Evolutionary conservation across 2,888 invertebrate genomes (phyloP).

Genomic region (Zonitis immaculata): DNA sequence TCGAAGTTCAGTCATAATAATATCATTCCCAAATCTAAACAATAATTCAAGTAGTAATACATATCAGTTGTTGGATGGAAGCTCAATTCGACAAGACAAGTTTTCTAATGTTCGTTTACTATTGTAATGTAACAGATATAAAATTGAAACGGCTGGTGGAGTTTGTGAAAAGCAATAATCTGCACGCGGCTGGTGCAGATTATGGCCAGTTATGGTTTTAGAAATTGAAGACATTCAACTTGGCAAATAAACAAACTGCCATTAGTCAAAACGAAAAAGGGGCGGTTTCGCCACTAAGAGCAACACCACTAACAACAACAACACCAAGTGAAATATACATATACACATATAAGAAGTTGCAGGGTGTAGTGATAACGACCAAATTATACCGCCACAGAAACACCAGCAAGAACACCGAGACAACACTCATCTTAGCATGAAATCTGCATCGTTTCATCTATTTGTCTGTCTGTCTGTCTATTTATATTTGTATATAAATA

Average conservation of each 20-base stretch:
- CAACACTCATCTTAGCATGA: slow-evolving; percentile 32
- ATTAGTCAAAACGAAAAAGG: slow-evolving; percentile 38
- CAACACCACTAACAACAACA: not conserved
- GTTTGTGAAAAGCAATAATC: slow-evolving; percentile 45
- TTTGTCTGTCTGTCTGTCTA: not conserved
- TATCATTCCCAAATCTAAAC: not conserved
- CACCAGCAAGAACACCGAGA: slow-evolving; percentile 40
- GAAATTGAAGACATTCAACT: slow-evolving; percentile 32
- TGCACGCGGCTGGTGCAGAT: slow-evolving; percentile 42
- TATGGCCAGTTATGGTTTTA: slow-evolving; percentile 40
- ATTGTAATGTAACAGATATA: slow-evolving; percentile 36
- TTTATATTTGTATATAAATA: not conserved
- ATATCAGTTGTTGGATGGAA: slow-evolving; percentile 22
- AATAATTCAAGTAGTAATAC: not conserved
- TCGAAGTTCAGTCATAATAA: not conserved
- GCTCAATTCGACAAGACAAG: slow-evolving; percentile 29
- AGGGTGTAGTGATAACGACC: slow-evolving; percentile 42
- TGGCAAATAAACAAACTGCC: slow-evolving; percentile 43
- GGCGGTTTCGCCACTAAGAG: not conserved
- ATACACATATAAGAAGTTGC: slow-evolving; percentile 19
- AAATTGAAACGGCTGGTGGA: slow-evolving; percentile 37
- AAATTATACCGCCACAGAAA: slow-evolving; percentile 39
- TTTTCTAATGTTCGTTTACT: slow-evolving; percentile 19
- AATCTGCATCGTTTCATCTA: slow-evolving; percentile 34
- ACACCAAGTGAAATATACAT: not conserved